A percentile compares a stretch with the other conserved stretches of the same genome.
Conservation (phyloP, 2,888 invertebrate genomes). For the Cryptocheilus praepositus region DNA sequence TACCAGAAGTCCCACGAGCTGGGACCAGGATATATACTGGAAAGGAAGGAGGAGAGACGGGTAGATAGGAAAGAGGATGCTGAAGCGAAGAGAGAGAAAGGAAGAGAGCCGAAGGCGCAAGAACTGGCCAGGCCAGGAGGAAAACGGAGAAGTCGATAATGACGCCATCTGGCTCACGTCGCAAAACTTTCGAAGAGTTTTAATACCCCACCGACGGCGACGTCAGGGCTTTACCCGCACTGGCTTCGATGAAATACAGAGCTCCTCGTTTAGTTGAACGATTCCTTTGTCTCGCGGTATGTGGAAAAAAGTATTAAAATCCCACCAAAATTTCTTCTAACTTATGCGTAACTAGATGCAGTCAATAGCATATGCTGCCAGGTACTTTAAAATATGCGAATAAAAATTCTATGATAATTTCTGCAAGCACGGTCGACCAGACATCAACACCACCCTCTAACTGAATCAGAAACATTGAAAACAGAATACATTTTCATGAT, state of each 20-base stretch:
- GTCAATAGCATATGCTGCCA: no score
- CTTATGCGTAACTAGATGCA: no score
- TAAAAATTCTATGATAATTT: no score
- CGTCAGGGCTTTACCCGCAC: conserved; percentile 35
- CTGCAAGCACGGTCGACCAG: no score
- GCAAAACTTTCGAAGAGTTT: conserved; percentile 67
- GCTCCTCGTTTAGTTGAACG: conserved; percentile 46
- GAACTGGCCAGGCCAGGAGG: not conserved
- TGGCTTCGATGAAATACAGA: conserved; percentile 49
- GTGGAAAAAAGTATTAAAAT: no score
- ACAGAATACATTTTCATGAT: no score
- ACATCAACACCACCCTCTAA: no score
- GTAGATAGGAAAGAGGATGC: conserved; percentile 6
- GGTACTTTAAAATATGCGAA: no score
- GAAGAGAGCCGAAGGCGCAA: conserved; percentile 10
- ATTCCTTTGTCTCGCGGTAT: conserved; percentile 40
- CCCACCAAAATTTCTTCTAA: no score
- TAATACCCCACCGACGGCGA: conserved; percentile 59
- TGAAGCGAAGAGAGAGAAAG: conserved; percentile 26
- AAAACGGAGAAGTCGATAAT: conserved; percentile 64
- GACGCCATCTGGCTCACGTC: conserved; percentile 69
- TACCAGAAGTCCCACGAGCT: conserved; percentile 37
- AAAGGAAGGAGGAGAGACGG: conserved; percentile 13
- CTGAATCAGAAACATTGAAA: no score
- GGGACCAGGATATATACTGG: not conserved